phyloP scores from a whole-genome alignment of 2,888 invertebrate genomes.

The Parelbella ahira region DNA sequence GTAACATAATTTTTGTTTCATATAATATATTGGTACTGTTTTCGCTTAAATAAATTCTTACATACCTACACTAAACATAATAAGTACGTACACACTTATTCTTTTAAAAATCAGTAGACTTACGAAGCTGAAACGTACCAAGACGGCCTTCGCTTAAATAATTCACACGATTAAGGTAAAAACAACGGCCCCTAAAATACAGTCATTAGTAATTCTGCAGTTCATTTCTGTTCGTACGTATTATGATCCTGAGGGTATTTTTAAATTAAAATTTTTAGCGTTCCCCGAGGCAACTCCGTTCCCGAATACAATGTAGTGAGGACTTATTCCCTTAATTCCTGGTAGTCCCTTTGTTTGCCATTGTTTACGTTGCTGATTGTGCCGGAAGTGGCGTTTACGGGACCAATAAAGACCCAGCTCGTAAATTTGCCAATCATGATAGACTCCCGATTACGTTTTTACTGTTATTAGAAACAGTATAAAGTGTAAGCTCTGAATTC shows the following conservation, averaged over 20 bases:
- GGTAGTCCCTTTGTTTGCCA: slow-evolving; percentile 42
- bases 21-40: no score
- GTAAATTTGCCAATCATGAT: slow-evolving; percentile 49
- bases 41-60: no score
- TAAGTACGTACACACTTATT: no score
- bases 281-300: slow-evolving; percentile 29
- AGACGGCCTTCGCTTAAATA: no score
- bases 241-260: slow-evolving; percentile 26
- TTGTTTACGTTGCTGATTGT: slow-evolving; percentile 51
- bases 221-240: slow-evolving; percentile 9
- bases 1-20: no score
- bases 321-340: slow-evolving; percentile 41
- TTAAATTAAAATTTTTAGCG: slow-evolving; percentile 27
- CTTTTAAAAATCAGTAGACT: no score
- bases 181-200: slow-evolving; percentile 1
- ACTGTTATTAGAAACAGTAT: slow-evolving; percentile 31
- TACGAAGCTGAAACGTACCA: no score
- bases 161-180: not conserved
- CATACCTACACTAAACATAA: no score
- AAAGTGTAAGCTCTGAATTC: slow-evolving; percentile 17
- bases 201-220: slow-evolving; percentile 11
- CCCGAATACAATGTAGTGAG: slow-evolving; percentile 42
- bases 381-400: slow-evolving; percentile 44
- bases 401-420: slow-evolving; percentile 44
- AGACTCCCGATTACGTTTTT: slow-evolving; percentile 41